phyloP scores from a whole-genome alignment of 2,797 vertebrate genomes.

The Esox masquinongy region DNA sequence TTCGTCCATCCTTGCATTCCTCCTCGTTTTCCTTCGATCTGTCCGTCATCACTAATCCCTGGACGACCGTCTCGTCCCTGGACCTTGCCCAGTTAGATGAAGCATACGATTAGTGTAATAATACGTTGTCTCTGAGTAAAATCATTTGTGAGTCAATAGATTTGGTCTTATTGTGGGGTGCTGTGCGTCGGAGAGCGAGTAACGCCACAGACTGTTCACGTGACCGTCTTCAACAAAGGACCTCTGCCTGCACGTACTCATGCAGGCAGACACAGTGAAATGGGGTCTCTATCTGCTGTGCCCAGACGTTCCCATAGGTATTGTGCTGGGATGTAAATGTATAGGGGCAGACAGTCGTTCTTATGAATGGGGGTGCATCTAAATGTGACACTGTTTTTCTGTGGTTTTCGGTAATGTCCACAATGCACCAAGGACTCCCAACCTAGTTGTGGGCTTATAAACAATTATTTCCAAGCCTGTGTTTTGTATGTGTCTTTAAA shows the following conservation, averaged over 20 bases:
- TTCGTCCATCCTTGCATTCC: background rate
- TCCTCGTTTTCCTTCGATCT: constrained; percentile 16
- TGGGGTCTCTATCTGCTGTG: constrained; percentile 39
- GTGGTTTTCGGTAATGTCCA: constrained; percentile 18
- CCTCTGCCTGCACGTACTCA: constrained; percentile 38
- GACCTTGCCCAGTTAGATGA: background rate
- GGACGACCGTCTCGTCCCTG: background rate
- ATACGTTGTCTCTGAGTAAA: background rate
- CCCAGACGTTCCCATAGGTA: constrained; percentile 55
- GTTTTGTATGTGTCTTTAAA: constrained; percentile 34
- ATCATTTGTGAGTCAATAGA: background rate
- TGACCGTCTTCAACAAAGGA: constrained; percentile 74
- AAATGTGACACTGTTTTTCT: constrained; percentile 36
- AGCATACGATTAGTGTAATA: background rate
- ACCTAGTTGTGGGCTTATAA: constrained; percentile 24
- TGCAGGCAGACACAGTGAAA: constrained; percentile 30
- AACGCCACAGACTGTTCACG: constrained; percentile 53
- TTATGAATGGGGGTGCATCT: constrained; percentile 27
- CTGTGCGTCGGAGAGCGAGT: constrained; percentile 55
- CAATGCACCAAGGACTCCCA: background rate
- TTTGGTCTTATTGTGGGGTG: constrained; percentile 10
- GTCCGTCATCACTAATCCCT: constrained; percentile 33
- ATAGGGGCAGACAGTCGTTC: constrained; percentile 8
- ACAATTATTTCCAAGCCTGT: constrained; percentile 39
- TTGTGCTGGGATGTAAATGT: constrained; percentile 38